Evolutionary conservation across 2,888 invertebrate genomes (phyloP), one percentile per base, ranked within the genome.

Genomic region (Drosophila demipolita): DNA sequence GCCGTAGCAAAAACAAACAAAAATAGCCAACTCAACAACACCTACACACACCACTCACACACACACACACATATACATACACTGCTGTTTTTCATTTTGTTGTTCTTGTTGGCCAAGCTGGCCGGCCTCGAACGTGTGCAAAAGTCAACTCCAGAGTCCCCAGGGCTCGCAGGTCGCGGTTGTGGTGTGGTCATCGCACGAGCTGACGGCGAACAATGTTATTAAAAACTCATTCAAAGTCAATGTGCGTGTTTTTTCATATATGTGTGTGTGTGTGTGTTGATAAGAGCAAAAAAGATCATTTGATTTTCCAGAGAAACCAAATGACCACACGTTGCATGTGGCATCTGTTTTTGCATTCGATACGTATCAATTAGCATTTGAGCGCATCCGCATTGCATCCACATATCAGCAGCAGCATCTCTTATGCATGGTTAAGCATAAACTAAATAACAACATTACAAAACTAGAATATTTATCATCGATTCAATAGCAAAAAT

Each of bases 211-310:
- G 84, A 78, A 87, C 85, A 87, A 82, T 78, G 89, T 87, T 89
- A 87, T 87, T 89, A 87, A 87, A 87, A 89, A 87, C 82, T 80
- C 82, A 85, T 87, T 87, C 84, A 73, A 87, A 84, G 76, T 74
- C 75, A 73, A 72, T 74, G 73, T 82, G 72, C 75, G 72, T 74
- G 71, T 63, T 54, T 69, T 62, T 69, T 17, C 15, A 26, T 9
- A 11, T 17, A 3, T 45, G 20, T 20, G 67, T 29, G 42, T 42
- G 12, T 12, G 15, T 9, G 62, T 36, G 33, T 58, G 61, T 61
- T 65, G 71, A 78, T 75, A 67, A 66, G 64, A 54, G 38, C 17
- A 49, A 71, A 29, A 38, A 6, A 7, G 57, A 29, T 15, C 38
- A 61, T 60, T 66, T 38, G 60, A 58, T 52, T 59, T 71, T 48